Base-by-base conservation (phyloP, 2,797 vertebrate genomes). In the Hypotaenidia philippensis region DNA sequence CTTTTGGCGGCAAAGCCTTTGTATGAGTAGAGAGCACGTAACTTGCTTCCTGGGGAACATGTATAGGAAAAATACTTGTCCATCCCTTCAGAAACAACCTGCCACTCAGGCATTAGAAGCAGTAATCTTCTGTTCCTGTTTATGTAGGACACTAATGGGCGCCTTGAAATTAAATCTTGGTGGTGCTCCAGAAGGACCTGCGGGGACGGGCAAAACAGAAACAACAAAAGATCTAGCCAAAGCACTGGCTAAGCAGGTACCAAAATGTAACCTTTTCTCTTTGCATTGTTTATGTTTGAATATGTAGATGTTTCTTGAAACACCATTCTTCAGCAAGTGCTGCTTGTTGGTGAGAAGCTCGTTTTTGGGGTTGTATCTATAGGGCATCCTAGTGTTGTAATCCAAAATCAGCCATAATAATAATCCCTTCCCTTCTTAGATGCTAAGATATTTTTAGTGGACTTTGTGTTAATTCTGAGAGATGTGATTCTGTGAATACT, bases 151-250 rank as follows among this genome's bases (percentile, higher is more conserved):
- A 4, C 97, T 99, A 70, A 99, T 99, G 99, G 99, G 99, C 41
- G 99, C 99, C 89, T 97, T 99, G 94, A 99, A 99, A 97, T 97
- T 99, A 94, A 99, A 98, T 95, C 98, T 99, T 91, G 99, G 99
- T 31, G 99, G 99, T 63, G 99, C 99, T 89, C 99, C 99, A n/a
- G 99, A 99, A 96, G 99, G 99, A 47, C 99, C 99, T 44, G 99
- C 99, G 75, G 99, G 99, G 71, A 99, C 99, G 76, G 99, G 99
- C 77, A 99, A 99, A 97, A 99, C 99, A 38, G 99, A 99, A 97
- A 99, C 99, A 78, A 99, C 98, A 31, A 99, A 99, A 98, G 99
- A 99, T 97, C 97, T 99, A 80, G 99, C 99, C 72, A 99, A 99
- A 98, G 99, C 99, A n/a, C 97, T 99, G 86, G 99, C 99, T 92